Base-by-base conservation (phyloP, 2,888 invertebrate genomes). In the Drosophila tanythrix region DNA sequence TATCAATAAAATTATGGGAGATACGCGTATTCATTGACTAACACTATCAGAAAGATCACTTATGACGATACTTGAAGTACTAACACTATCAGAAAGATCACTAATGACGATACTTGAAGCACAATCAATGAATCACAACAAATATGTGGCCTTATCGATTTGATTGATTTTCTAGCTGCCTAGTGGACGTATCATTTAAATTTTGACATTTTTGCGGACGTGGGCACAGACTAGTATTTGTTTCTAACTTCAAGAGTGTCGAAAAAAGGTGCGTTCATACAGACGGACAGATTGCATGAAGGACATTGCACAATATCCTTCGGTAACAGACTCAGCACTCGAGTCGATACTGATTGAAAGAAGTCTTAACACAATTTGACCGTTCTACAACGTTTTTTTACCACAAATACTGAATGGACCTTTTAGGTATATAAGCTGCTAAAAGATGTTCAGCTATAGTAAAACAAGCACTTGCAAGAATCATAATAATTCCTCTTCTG, bases 401-500 rank as follows among this genome's bases (percentile, higher is more conserved):
- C 4, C 43, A 43, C 21, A 21, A 21, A 46, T 21, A 25, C 7
- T 2, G 7, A 46, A 7, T 25, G 21, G 0, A 43, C 11, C 40
- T 2, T 11, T 21, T 43, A 21, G 21, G 13, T 46, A 15, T 15
- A 7, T 21, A 3, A 46, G 15, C 7, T 21, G 21, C 11, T 21
- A 11, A 43, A 21, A 13, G 25, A 15, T 2, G 8, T 46, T 46
- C 2, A 1, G 2, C 15, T 8, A 15, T 15, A 25, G 15, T 15
- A 46, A 15, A 15, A 25, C 4, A 15, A 8, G 15, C 8, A 4
- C 8, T 2, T 46, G 46, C 25, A 25, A 8, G 15, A 25, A 15
- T 46, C 25, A 25, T 46, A 15, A 15, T 15, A 46, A 59, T 63
- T 74, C 57, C 40, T 11, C 56, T 74, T 52, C 56, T 40, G 46